phyloP scores from a whole-genome alignment of 2,797 vertebrate genomes.

The Channa striata region DNA sequence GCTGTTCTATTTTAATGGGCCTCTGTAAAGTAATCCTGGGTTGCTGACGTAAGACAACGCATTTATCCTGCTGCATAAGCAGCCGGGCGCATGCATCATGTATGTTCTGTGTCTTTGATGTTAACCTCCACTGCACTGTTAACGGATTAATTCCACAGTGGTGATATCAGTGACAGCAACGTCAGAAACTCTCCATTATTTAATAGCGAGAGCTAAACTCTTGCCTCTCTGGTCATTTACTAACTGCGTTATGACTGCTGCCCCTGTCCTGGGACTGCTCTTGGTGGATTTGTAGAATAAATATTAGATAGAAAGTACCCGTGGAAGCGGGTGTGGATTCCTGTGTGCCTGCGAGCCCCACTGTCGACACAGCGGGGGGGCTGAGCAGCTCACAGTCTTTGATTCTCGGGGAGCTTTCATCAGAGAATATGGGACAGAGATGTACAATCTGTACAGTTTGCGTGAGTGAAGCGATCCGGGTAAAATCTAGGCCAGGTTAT shows the following conservation, averaged over 20 bases:
- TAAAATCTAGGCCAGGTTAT: slow-evolving; percentile 60
- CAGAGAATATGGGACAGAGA: slow-evolving; percentile 70
- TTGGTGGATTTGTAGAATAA: slow-evolving; percentile 42
- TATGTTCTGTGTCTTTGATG: slow-evolving; percentile 50
- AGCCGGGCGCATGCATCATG: slow-evolving; percentile 45
- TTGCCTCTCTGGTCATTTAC: slow-evolving; percentile 23
- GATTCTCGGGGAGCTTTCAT: slow-evolving; percentile 74
- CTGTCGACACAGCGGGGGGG: slow-evolving; percentile 48
- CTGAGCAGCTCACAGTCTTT: slow-evolving; percentile 63
- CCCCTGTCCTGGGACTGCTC: slow-evolving; percentile 26
- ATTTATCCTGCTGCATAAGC: slow-evolving; percentile 33
- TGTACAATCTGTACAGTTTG: slow-evolving; percentile 59
- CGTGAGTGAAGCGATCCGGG: slow-evolving; percentile 47
- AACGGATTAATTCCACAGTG: slow-evolving; percentile 31
- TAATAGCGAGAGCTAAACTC: slow-evolving; percentile 14
- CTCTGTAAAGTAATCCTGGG: slow-evolving; percentile 9
- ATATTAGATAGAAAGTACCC: slow-evolving; percentile 59
- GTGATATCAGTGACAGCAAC: slow-evolving; percentile 16
- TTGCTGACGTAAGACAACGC: slow-evolving; percentile 30
- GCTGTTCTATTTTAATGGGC: slow-evolving; percentile 14
- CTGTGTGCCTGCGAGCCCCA: slow-evolving; percentile 42
- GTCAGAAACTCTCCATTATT: slow-evolving; percentile 26
- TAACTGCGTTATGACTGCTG: slow-evolving; percentile 25
- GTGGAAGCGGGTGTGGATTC: slow-evolving; percentile 42
- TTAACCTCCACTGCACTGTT: slow-evolving; percentile 24